Conservation (phyloP, 2,888 invertebrate species). For the Cephus runcator region DNA sequence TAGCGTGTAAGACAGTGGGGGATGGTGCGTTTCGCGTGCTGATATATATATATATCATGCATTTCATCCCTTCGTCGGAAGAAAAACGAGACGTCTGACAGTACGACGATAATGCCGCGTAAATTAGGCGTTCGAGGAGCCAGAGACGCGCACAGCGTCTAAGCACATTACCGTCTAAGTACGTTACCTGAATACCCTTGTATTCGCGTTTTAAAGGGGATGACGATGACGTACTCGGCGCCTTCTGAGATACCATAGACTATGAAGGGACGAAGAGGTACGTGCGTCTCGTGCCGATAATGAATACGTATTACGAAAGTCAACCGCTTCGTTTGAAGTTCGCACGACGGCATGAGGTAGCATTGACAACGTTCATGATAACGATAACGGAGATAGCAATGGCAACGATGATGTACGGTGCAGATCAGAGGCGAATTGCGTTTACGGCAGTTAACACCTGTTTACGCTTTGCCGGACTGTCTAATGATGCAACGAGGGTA, state of each 20-base stretch:
- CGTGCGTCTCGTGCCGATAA: neutral
- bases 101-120: neutral
- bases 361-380: too few relatives aligned
- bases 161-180: slow-evolving; percentile 9
- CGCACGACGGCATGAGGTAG: too few relatives aligned
- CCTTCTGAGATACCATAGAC: neutral
- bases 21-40: neutral
- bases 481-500: neutral
- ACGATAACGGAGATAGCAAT: neutral
- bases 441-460: neutral
- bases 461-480: neutral
- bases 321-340: neutral
- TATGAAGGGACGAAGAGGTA: neutral
- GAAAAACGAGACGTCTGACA: neutral
- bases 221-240: neutral
- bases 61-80: neutral
- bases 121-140: slow-evolving; percentile 8
- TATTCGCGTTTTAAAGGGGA: slow-evolving; percentile 3
- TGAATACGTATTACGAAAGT: neutral
- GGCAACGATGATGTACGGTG: neutral
- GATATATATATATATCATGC: neutral
- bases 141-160: neutral
- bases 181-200: neutral
- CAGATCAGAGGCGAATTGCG: neutral
- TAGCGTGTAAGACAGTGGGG: too few relatives aligned